Evolutionary conservation across 1,140 invertebrate species (phyloP).

Genomic region (Sarcophaga peregrina): DNA sequence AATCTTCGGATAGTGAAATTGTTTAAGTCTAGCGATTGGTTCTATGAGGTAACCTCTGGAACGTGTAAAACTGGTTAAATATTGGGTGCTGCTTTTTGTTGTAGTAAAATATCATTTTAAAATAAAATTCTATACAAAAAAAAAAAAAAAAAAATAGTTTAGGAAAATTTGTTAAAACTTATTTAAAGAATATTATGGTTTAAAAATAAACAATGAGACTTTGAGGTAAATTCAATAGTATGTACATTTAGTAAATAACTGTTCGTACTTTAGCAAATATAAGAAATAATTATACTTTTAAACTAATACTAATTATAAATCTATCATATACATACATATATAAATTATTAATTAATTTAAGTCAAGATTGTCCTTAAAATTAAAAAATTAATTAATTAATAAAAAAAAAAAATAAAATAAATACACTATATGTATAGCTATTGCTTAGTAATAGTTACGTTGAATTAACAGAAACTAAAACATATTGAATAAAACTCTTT

Average conservation of each 20-base stretch:
- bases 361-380: background rate
- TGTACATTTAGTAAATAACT: conserved; percentile 16
- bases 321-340: background rate
- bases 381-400: too few relatives aligned
- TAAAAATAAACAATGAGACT: background rate
- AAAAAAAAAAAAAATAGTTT: too few relatives aligned
- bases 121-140: background rate
- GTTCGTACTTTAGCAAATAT: background rate
- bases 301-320: background rate
- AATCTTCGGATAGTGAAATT: background rate
- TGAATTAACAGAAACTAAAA: background rate
- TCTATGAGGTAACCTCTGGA: conserved; percentile 13
- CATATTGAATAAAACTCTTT: background rate
- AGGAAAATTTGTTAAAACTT: background rate
- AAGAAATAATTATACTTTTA: background rate
- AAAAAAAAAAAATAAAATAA: background rate
- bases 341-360: background rate
- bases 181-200: background rate
- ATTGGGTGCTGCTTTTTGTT: background rate
- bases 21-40: background rate
- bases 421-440: background rate
- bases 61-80: conserved; percentile 14
- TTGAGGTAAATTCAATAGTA: background rate
- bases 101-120: conserved; percentile 5
- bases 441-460: background rate